Conservation (phyloP, 2,797 vertebrate genomes). For the Ctenochaetus hawaiiensis region DNA sequence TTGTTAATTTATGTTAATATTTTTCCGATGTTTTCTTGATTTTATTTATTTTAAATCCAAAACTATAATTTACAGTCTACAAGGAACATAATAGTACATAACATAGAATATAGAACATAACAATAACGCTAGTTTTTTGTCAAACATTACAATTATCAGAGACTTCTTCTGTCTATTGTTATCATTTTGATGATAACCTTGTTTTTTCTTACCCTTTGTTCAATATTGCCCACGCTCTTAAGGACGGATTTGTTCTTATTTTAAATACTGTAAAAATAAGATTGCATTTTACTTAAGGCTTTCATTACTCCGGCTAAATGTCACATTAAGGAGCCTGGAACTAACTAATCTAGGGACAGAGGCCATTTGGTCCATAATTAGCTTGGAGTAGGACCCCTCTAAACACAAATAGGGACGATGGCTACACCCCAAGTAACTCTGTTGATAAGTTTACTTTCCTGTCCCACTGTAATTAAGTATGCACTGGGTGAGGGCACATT, state of each 20-base stretch:
- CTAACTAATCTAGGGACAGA: constrained; percentile 12
- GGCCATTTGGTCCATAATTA: background rate
- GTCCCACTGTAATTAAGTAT: constrained; percentile 36
- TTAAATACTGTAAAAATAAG: background rate
- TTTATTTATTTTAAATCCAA: no score
- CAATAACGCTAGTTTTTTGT: no score
- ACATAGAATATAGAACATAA: no score
- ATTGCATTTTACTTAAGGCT: constrained; percentile 4
- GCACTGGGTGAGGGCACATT: constrained; percentile 36
- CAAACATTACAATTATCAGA: no score
- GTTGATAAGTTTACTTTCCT: background rate
- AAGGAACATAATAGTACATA: no score
- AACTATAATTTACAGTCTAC: no score
- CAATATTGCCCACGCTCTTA: no score
- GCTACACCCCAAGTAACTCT: constrained; percentile 1
- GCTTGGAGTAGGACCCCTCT: background rate
- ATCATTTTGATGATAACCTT: no score
- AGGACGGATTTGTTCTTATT: background rate
- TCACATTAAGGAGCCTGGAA: constrained; percentile 24
- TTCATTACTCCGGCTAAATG: constrained; percentile 20
- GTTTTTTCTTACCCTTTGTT: no score
- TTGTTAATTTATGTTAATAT: no score
- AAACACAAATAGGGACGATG: constrained; percentile 9
- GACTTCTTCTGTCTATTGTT: no score
- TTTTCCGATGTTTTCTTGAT: no score